phyloP scores from a whole-genome alignment of 2,113 vertebrate genomes.

The Litocranius walleri region DNA sequence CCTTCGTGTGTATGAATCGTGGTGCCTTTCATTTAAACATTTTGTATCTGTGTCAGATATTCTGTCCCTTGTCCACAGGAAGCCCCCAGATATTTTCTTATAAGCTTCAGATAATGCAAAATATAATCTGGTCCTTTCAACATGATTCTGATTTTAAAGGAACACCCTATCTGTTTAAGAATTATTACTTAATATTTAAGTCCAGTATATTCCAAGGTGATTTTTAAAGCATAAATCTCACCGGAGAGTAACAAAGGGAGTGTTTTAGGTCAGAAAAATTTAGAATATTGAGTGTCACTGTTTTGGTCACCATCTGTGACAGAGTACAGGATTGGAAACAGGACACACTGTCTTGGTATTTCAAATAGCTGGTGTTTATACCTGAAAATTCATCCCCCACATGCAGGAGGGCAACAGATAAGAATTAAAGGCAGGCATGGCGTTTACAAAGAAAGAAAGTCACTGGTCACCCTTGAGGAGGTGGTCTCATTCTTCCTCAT shows the following conservation, averaged over 20 bases:
- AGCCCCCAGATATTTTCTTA: background rate
- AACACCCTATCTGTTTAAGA: background rate
- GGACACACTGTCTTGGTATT: background rate
- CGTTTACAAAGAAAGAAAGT: background rate
- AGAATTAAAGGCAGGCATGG: background rate
- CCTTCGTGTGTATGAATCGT: background rate
- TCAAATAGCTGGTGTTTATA: background rate
- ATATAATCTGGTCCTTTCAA: conserved; percentile 67
- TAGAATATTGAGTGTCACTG: background rate
- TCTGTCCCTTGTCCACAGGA: background rate
- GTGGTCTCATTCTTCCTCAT: background rate
- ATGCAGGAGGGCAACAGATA: background rate
- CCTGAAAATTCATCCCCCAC: background rate
- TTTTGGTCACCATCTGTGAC: background rate
- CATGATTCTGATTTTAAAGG: conserved; percentile 51
- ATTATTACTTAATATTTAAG: background rate
- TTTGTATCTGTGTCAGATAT: background rate
- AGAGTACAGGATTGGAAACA: background rate
- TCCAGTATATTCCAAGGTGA: background rate
- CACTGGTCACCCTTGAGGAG: background rate
- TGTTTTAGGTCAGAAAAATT: background rate
- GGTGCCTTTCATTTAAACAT: background rate
- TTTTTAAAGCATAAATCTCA: background rate
- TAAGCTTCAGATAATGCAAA: background rate
- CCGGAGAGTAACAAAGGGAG: background rate